A percentile compares a stretch with the other conserved stretches of the same genome.
These are phyloP conservation scores for Oreochromis spilurus DNA, from an alignment of 2,113 vertebrate species.

Conservation along the genomic window DNA sequence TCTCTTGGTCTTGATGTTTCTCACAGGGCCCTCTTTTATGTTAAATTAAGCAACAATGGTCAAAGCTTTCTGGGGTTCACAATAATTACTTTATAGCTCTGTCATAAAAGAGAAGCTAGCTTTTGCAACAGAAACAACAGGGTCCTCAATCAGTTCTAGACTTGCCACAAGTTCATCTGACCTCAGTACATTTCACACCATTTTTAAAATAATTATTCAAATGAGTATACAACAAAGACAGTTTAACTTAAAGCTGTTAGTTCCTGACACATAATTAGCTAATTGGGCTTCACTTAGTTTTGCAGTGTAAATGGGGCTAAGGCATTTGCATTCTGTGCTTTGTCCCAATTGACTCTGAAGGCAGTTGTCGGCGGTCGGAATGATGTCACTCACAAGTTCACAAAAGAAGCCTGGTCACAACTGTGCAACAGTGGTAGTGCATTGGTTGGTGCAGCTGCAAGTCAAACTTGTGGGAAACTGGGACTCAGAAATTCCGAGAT, in stretches of 20 bases:
- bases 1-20: background rate
- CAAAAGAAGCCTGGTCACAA: background rate
- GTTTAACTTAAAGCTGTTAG: background rate
- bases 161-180: background rate
- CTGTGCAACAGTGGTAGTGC: background rate
- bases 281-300: background rate
- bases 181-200: rapidly evolving
- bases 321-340: rapidly evolving
- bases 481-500: background rate
- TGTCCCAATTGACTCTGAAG: background rate
- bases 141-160: constrained; percentile 1
- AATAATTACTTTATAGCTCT: constrained; percentile 5
- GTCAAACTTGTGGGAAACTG: background rate
- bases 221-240: background rate
- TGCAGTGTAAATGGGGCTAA: background rate
- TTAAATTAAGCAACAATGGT: constrained; percentile 3
- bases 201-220: background rate
- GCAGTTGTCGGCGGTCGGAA: background rate
- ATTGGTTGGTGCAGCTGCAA: background rate
- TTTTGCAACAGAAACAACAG: background rate
- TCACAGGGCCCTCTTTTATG: background rate
- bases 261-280: background rate
- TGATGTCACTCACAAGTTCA: background rate
- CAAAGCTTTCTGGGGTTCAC: background rate
- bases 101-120: constrained; percentile 4